Percentiles rank a stretch among this genome's conserved stretches.
Conservation (phyloP, 2,113 vertebrate species). For the Nerophis ophidion region DNA sequence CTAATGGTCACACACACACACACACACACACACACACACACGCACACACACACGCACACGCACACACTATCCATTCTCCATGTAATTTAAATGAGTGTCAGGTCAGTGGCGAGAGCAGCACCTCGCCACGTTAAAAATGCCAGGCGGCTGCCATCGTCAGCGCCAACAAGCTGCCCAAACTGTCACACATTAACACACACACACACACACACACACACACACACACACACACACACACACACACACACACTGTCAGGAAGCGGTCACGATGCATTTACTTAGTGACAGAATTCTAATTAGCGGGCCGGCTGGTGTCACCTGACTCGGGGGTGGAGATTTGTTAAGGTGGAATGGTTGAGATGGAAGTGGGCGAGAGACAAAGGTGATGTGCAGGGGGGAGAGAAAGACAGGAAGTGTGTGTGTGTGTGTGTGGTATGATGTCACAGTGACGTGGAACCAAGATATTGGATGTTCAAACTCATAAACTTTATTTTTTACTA, state of each 20-base stretch:
- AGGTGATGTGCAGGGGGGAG: constrained; percentile 1
- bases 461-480: no score
- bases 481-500: no score
- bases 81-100: constrained; percentile 82
- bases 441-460: no score
- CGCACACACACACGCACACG: constrained; percentile 44
- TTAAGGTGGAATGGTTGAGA: constrained; percentile 49
- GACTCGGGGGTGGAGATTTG: constrained; percentile 48
- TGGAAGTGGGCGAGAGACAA: constrained; percentile 33
- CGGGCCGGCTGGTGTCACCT: constrained; percentile 83
- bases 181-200: constrained; percentile 77
- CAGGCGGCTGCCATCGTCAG: constrained; percentile 87
- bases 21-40: constrained; percentile 51
- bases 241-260: constrained; percentile 78
- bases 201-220: constrained; percentile 78
- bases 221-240: constrained; percentile 5
- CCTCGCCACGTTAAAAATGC: constrained; percentile 94
- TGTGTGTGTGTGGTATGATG: no score
- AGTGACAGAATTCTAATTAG: constrained; percentile 99
- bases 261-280: constrained; percentile 98
- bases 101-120: constrained; percentile 79
- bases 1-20: constrained; percentile 79
- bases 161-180: constrained; percentile 79
- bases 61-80: constrained; percentile 55
- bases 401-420: constrained; percentile 17